Evolutionary conservation across 1,140 invertebrate species (phyloP).

Genomic region (Cotesia glomerata): DNA sequence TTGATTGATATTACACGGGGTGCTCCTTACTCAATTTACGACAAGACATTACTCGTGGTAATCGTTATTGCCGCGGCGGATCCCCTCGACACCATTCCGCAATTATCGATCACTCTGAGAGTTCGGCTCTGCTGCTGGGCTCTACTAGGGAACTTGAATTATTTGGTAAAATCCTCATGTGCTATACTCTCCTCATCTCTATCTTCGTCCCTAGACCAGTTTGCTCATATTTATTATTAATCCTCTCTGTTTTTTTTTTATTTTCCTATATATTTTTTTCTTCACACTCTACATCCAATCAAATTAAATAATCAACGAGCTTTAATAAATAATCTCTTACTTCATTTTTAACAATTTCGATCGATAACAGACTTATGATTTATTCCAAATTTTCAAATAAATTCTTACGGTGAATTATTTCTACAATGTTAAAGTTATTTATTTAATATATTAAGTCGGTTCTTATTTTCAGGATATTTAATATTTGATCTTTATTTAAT

Average conservation of each 20-base stretch:
- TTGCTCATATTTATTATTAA: background rate
- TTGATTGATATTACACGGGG: slow-evolving; percentile 19
- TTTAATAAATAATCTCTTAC: too few species aligned
- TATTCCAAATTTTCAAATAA: too few species aligned
- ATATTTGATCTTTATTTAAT: too few species aligned
- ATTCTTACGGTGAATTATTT: too few species aligned
- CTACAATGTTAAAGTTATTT: too few species aligned
- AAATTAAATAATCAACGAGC: too few species aligned
- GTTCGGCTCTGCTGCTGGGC: background rate
- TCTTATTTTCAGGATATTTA: too few species aligned
- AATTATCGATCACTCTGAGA: slow-evolving; percentile 19
- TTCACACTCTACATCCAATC: background rate
- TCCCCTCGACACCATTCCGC: background rate
- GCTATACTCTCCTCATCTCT: background rate
- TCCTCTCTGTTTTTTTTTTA: background rate
- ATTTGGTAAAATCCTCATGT: background rate
- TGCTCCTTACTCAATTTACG: slow-evolving; percentile 16
- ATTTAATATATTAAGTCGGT: too few species aligned
- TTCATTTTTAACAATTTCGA: too few species aligned
- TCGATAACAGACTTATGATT: too few species aligned
- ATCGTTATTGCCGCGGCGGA: slow-evolving; percentile 14
- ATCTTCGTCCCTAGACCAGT: background rate
- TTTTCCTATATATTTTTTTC: background rate
- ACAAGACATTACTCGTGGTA: slow-evolving; percentile 20
- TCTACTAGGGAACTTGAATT: background rate